Percentiles rank a stretch among this genome's conserved stretches.
phyloP scores from a whole-genome alignment of 1,140 invertebrate species.

The Drosophila serrata region DNA sequence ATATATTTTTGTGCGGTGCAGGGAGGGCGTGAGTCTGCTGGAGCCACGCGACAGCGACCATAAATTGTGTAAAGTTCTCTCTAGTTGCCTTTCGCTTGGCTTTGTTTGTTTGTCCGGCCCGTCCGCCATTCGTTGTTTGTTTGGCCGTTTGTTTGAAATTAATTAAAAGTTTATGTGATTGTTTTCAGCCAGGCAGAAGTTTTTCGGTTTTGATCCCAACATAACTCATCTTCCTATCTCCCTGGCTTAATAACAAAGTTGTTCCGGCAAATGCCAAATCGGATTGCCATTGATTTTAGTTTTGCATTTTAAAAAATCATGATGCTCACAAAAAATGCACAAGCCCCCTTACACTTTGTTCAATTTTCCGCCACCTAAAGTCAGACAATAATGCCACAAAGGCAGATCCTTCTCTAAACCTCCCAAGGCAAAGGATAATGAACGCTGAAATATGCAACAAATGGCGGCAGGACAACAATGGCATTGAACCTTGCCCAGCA shows the following conservation, averaged over 20 bases:
- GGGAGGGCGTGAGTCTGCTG: neutral
- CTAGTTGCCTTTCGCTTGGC: conserved; percentile 30
- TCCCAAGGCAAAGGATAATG: conserved; percentile 47
- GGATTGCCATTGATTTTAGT: conserved; percentile 22
- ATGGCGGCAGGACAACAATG: conserved; percentile 21
- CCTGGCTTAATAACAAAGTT: conserved; percentile 3
- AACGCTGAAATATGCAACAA: conserved; percentile 49
- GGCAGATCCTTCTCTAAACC: conserved; percentile 11
- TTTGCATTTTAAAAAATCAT: neutral
- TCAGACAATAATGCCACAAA: conserved; percentile 14
- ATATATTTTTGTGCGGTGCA: neutral
- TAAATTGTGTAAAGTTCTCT: conserved; percentile 68
- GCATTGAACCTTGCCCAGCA: conserved; percentile 13
- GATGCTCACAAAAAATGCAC: too few species aligned
- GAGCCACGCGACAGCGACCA: conserved; percentile 46
- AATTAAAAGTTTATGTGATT: conserved; percentile 83
- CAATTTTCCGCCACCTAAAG: conserved; percentile 25
- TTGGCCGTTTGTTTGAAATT: conserved; percentile 78
- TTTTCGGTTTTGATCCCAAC: conserved; percentile 32
- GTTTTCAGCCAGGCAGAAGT: conserved; percentile 59
- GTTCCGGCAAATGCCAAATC: conserved; percentile 18
- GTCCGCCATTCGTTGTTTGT: conserved; percentile 38
- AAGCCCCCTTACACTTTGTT: conserved; percentile 3
- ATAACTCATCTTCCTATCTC: conserved; percentile 2
- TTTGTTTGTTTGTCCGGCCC: conserved; percentile 54